Base-by-base conservation (phyloP, 2,113 vertebrate species). In the Cygnus atratus region DNA sequence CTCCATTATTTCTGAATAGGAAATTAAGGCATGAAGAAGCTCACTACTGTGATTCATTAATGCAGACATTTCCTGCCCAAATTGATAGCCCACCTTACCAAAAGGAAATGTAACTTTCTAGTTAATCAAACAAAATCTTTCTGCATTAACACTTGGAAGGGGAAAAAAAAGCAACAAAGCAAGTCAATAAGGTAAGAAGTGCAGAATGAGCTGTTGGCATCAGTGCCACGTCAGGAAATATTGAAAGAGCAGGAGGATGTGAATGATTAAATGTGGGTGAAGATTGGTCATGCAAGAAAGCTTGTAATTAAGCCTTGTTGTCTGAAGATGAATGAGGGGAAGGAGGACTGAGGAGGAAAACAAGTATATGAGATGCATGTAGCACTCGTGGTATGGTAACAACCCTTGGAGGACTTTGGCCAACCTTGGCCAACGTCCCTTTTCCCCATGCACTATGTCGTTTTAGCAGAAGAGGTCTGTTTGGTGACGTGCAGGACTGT, bases 111-210 rank as follows among this genome's bases (percentile, higher is more conserved):
- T 62, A 76, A 68, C 76, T 83, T 89, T 77, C 18, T 82, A 46
- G 82, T 94, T 87, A 93, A 91, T 94, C 80, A 79, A 88, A 72
- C 18, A 44, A 31, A 83, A 55, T 76, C 31, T 92, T 94, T 81
- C 55, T 84, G 37, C 35, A 46, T 81, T 84, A 67, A 35, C 55
- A 63, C 52, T 90, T 65, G 14, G 63, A 85, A 52, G 16, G 43
- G 24, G 1, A 0, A 18, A 22, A 11, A 63, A 50, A 35, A 59
- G 35, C 14, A 35, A 19, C 18, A 48, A 57, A 8, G 13, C 9
- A 59, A 55, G 17, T 52, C 73, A 78, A 10, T 72, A 72, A 74
- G 3, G 21, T 80, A 50, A 55, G 44, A 61, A 67, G 18, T 82
- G 70, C 22, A 59, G 65, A 59, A 63, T 80, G 80, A 77, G 31